These are phyloP conservation scores for Sitobion miscanthi DNA, from an alignment of 1,140 invertebrate species.

Conservation along the genomic window DNA sequence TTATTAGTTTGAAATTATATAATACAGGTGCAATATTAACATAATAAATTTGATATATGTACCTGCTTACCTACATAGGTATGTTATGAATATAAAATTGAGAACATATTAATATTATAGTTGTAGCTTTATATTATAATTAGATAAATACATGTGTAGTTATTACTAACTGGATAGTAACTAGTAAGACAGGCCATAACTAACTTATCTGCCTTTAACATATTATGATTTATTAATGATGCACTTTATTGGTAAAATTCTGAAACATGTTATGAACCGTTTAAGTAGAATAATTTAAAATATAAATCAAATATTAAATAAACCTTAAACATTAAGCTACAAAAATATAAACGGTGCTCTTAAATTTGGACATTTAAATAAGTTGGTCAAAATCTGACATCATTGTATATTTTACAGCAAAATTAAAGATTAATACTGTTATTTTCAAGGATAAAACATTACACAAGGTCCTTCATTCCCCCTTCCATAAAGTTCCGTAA, in stretches of 20 bases:
- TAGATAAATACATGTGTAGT: too few relatives aligned
- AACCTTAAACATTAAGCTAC: not conserved
- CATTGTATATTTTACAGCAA: not conserved
- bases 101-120: too few relatives aligned
- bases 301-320: not conserved
- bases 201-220: too few relatives aligned
- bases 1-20: too few relatives aligned
- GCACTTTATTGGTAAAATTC: not conserved
- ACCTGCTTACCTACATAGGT: too few relatives aligned
- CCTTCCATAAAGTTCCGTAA: not conserved
- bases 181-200: too few relatives aligned
- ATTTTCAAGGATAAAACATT: constrained; percentile 34
- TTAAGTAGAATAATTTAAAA: not conserved
- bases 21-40: too few relatives aligned
- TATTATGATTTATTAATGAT: too few relatives aligned
- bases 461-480: not conserved
- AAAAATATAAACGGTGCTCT: not conserved
- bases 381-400: not conserved
- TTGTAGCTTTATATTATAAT: too few relatives aligned
- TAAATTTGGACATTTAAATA: constrained; percentile 3
- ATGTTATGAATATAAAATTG: too few relatives aligned
- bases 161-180: too few relatives aligned
- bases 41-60: too few relatives aligned
- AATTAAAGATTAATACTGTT: not conserved
- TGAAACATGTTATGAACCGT: not conserved